Conservation (phyloP, 2,797 vertebrate species). For the Acanthopagrus latus region DNA sequence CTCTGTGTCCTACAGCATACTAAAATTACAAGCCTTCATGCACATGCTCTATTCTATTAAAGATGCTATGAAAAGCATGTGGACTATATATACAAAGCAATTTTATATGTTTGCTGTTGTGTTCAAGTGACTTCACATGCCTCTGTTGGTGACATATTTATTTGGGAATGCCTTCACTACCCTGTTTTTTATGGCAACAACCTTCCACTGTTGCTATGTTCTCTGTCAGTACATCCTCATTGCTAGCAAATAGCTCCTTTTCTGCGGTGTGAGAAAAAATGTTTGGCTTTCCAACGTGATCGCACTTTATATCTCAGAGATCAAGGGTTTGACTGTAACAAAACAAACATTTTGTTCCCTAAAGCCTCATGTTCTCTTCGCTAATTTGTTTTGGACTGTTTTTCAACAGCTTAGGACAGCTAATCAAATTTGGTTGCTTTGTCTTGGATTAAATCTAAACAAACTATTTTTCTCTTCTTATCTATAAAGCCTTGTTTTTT, state of each 20-base stretch:
- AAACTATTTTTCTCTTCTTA: neutral
- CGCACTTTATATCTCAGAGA: slow-evolving; percentile 1
- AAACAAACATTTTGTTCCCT: slow-evolving; percentile 15
- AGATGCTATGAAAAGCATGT: neutral
- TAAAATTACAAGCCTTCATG: neutral
- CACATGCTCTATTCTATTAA: neutral
- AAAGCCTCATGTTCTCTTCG: slow-evolving; percentile 9
- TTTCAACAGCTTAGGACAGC: neutral
- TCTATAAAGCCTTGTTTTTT: too few species aligned
- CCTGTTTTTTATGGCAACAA: neutral
- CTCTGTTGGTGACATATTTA: neutral
- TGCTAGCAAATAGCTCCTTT: neutral
- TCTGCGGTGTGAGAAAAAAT: neutral
- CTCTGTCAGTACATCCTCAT: neutral
- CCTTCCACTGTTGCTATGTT: neutral
- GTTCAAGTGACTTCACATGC: neutral
- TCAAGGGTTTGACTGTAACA: slow-evolving; percentile 7
- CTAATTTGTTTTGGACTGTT: slow-evolving; percentile 17
- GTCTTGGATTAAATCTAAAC: neutral
- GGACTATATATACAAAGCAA: neutral
- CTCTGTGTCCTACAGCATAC: neutral
- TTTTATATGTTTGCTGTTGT: neutral
- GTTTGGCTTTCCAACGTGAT: neutral
- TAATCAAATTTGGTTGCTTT: slow-evolving; percentile 8
- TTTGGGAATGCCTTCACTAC: neutral